Evolutionary conservation across 1,140 invertebrate genomes (phyloP), one percentile per base, ranked within the genome.

Genomic region (Dendrolimus punctatus): DNA sequence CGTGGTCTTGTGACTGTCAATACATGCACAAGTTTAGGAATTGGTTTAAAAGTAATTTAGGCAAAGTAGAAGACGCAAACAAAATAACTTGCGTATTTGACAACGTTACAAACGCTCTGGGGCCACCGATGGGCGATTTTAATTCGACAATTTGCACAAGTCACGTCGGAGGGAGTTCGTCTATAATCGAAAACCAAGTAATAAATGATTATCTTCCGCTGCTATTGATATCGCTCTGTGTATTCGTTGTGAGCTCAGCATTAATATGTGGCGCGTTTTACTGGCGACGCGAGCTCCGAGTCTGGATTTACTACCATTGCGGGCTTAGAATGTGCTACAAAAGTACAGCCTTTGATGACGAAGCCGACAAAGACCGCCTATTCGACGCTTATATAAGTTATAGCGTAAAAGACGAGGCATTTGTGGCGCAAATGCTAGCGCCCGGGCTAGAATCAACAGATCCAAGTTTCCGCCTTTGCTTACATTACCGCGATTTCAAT

Each of bases 311-410:
- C 68, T 94, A 94, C 41, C 91, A 93, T 48, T 97, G 95, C 79
- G 95, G 95, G 43, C 86, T 96, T 6, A 85, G 95, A 59, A 92
- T 96, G 74, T 95, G 93, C 73, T 95, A 95, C 80, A 94, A 94
- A 73, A 92, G 92, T 6, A 92, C 92, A 0, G 90, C 91, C 1
- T 94, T 94, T 64, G 91, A 93, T 51, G 91, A 92, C 51, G 91
- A 91, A 73, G 91, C 92, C 64, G 94, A 95, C 71, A 92, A 94
- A 68, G 94, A 95, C 85, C 91, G 94, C 63, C 90, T 95, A 39
- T 96, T 95, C 76, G 96, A 98, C 79, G 95, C 95, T 7, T 98
- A 96, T 77, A 92, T 98, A 43, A 95, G 94, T 46, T 98, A 98
- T 85, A 96, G 95, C 66, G 91, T 95, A 38, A 95, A 97, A 77